Base-by-base conservation (phyloP, 2,888 invertebrate genomes). In the Noctua janthina region DNA sequence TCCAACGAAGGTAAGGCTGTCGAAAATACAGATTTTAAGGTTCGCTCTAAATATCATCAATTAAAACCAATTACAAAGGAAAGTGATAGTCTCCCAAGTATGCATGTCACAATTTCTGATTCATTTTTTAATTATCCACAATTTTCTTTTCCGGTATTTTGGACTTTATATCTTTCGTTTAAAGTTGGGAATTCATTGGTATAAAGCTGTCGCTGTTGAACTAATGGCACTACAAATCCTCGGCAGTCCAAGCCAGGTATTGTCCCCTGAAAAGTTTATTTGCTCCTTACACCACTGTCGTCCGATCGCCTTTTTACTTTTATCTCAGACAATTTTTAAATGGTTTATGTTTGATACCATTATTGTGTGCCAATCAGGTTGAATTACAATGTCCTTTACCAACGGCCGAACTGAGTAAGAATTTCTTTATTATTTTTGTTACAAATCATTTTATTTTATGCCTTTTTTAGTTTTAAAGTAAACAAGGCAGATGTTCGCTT, bases 341-440 rank as follows among this genome's bases (percentile, higher is more conserved):
- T 95, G 96, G 96, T 95, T 94, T 95, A 96, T 95, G 95, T 95
- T 96, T 96, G 96, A 96, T 96, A 96, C 96, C 96, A 96, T 96
- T 97, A 97, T 97, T 97, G 97, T 97, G 96, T 97, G 96, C 96
- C 97, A 97, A 96, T 97, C 97, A 96, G 94, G 90, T 93, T 96
- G 97, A 97, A 96, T 96, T 96, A 97, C 96, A 96, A 96, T 96
- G 96, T 97, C 96, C 95, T 96, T 96, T 96, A 94, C 92, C 93
- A 91, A 93, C 92, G 92, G 92, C 96, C 96, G 96, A 96, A 95
- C 95, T 94, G 94, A 92, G 93, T 93, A 94, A 94, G 94, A 94
- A 94, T 94, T 92, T 95, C 90, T 93, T 95, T 93, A 94, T 95
- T 91, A 94, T 95, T 95, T 95, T 95, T 94, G 93, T 94, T 93